These are phyloP conservation scores for Elegia similella DNA, from an alignment of 2,888 invertebrate species.

Conservation along the genomic window DNA sequence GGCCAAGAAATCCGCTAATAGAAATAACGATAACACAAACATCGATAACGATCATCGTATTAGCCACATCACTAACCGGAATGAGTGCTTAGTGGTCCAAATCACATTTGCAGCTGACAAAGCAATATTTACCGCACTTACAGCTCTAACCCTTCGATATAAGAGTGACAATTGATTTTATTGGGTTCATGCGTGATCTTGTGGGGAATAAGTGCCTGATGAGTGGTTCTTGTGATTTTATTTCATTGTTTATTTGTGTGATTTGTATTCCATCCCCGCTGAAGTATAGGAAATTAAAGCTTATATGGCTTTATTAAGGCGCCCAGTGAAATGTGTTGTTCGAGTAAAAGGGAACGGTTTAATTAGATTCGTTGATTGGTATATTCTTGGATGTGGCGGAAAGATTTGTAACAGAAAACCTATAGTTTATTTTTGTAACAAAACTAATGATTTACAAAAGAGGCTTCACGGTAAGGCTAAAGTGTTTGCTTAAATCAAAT, in stretches of 20 bases:
- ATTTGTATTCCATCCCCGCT: conserved; percentile 43
- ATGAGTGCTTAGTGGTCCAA: conserved; percentile 37
- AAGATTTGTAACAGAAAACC: neutral
- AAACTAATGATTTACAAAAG: too few relatives aligned
- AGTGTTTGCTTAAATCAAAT: too few relatives aligned
- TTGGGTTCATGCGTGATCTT: conserved; percentile 22
- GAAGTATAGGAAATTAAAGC: conserved; percentile 45
- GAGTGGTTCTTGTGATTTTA: conserved; percentile 67
- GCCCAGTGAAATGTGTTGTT: conserved; percentile 28
- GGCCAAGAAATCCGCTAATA: conserved; percentile 15
- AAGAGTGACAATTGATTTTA: conserved; percentile 24
- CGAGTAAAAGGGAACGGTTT: conserved; percentile 19
- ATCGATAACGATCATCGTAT: conserved; percentile 28
- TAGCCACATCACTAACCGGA: conserved; percentile 46
- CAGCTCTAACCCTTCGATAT: conserved; percentile 27
- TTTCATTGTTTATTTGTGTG: conserved; percentile 72
- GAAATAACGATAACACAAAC: conserved; percentile 18
- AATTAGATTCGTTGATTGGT: conserved; percentile 19
- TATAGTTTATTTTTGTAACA: neutral
- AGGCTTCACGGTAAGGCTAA: too few relatives aligned
- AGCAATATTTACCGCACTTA: conserved; percentile 22
- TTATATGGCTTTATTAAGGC: conserved; percentile 36
- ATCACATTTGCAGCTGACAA: conserved; percentile 22
- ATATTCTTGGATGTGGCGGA: conserved; percentile 4
- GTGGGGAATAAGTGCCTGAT: conserved; percentile 57